phyloP scores from a whole-genome alignment of 2,797 vertebrate species.

The Sebastes kiyomatsui region DNA sequence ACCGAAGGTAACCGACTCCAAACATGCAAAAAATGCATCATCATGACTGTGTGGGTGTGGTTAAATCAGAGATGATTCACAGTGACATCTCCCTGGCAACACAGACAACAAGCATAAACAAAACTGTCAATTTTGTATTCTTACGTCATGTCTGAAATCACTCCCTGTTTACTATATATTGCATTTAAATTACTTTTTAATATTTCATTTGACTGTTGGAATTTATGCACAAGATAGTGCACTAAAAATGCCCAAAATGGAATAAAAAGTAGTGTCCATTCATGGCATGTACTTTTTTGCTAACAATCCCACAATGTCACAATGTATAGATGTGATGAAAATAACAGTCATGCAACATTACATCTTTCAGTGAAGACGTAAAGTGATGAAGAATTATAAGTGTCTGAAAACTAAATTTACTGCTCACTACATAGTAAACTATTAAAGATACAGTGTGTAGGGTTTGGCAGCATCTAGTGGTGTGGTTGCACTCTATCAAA shows the following conservation, averaged over 20 bases:
- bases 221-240: no score
- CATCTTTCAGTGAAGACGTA: background rate
- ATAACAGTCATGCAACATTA: background rate
- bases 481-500: no score
- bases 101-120: slow-evolving; percentile 6
- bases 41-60: background rate
- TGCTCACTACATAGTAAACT: background rate
- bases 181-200: no score
- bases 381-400: background rate
- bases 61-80: background rate
- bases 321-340: background rate
- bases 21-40: background rate
- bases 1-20: no score
- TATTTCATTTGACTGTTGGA: no score
- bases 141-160: background rate
- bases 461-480: background rate
- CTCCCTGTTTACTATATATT: no score
- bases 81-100: slow-evolving; percentile 10
- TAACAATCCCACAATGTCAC: background rate
- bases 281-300: background rate
- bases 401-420: background rate
- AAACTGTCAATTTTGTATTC: background rate
- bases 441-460: background rate
- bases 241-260: background rate
- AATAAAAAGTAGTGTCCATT: background rate